Evolutionary conservation across 1,140 invertebrate genomes (phyloP), one percentile per base, ranked within the genome.

Genomic region (Drosophila pallidifrons): DNA sequence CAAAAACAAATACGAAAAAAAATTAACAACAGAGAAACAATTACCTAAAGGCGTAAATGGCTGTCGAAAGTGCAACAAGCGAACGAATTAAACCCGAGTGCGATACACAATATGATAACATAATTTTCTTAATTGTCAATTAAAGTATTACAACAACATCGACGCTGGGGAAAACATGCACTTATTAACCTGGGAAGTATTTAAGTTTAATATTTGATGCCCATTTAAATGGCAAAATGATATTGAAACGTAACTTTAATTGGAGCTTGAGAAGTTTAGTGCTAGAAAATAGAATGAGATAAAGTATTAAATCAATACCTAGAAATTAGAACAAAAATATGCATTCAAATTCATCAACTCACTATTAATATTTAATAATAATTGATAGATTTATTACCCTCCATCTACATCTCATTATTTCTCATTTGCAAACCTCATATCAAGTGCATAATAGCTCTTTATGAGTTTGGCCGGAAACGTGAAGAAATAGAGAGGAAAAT

Each of bases 391-490:
- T 43, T 13, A 43, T 13, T 3, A 43, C 35, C 6, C 1, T 3
- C 6, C 10, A 38, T 38, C 35, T 43, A 5, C 38, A 7, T 32
- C 10, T 38, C 35, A 13, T 13, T 43, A 0, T 5, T 3, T 43
- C 11, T 32, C 5, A 6, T 52, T 32, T 32, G 51, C 51, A 16
- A 35, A 28, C 16, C 32, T n/a, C 32, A 52, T 6, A 41, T 28
- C 60, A 63, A 52, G 47, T 63, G 32, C 5, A 15, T 43, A 10
- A 52, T 45, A 52, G 7, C 61, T n/a, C 13, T 64, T 16, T 61
- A 66, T 51, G 3, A 45, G 8, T 20, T 8, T 25, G 2, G 30
- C 85, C 81, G 85, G 85, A 88, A 89, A 82, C 60, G 71, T 46
- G 52, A 67, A 70, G 78, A 28, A 68, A 68, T 32, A 45, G 32